A percentile compares a stretch with the other conserved stretches of the same genome.
phyloP scores from a whole-genome alignment of 35 echinoderm and acorn worm genomes.

The Apostichopus japonicus region DNA sequence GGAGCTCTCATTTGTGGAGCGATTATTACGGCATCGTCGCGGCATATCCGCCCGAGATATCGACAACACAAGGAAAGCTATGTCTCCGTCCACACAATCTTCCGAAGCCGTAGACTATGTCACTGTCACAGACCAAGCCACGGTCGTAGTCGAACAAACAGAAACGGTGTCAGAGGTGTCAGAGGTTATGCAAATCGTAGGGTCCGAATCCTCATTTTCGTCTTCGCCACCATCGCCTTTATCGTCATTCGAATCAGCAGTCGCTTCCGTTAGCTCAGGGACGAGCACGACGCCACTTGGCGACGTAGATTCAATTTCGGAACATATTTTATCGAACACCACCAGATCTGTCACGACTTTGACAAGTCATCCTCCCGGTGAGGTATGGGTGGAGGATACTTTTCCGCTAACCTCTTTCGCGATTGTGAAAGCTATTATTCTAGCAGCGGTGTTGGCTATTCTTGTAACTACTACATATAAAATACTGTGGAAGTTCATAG shows the following conservation, averaged over 20 bases:
- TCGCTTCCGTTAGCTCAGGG: slow-evolving; percentile 26
- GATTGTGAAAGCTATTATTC: slow-evolving; percentile 48
- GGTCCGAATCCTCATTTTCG: slow-evolving; percentile 18
- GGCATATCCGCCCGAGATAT: slow-evolving; percentile 15
- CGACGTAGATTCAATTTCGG: slow-evolving; percentile 1
- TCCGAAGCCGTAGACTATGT: not conserved
- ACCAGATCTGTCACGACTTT: not conserved
- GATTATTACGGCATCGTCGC: slow-evolving; percentile 34
- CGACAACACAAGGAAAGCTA: slow-evolving; percentile 2
- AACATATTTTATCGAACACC: slow-evolving; percentile 15
- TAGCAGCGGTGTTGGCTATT: slow-evolving; percentile 34
- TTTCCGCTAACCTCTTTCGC: slow-evolving; percentile 52
- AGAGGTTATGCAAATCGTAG: slow-evolving; percentile 26
- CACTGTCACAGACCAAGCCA: slow-evolving; percentile 35
- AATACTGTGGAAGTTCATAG: slow-evolving; percentile 49
- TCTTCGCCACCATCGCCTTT: slow-evolving; percentile 33
- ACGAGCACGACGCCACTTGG: not conserved
- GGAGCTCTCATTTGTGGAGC: slow-evolving; percentile 18
- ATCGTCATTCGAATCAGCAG: not conserved
- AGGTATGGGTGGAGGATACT: not conserved
- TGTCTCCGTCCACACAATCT: slow-evolving; percentile 12
- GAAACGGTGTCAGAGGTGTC: slow-evolving; percentile 28
- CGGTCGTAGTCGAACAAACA: slow-evolving; percentile 54
- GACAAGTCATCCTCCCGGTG: not conserved
- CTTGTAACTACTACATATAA: slow-evolving; percentile 48